A percentile compares a stretch with the other conserved stretches of the same genome.
phyloP scores from a whole-genome alignment of 2,888 invertebrate genomes.

The Leucophenga maculata region DNA sequence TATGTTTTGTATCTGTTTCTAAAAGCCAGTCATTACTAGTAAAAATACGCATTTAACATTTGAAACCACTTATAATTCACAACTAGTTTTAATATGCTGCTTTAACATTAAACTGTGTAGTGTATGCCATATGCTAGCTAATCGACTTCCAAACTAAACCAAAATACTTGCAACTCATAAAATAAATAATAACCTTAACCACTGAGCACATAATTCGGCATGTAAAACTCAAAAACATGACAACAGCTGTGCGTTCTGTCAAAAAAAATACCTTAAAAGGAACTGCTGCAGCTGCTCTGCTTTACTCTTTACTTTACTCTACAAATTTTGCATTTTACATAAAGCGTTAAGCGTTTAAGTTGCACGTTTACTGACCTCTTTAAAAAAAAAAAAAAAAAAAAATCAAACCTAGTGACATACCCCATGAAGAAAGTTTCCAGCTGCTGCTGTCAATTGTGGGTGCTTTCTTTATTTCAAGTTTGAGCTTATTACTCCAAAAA shows the following conservation, averaged over 20 bases:
- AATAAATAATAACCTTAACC: not conserved
- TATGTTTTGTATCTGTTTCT: no score
- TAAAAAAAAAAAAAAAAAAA: slow-evolving; percentile 19
- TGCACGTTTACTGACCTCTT: slow-evolving; percentile 57
- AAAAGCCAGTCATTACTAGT: no score
- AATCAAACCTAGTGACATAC: not conserved
- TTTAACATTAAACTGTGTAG: no score
- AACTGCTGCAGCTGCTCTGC: not conserved
- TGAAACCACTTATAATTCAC: no score
- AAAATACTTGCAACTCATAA: not conserved
- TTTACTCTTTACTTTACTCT: not conserved
- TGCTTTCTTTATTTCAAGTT: slow-evolving; percentile 33
- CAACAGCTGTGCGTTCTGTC: not conserved
- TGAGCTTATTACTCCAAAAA: slow-evolving; percentile 37
- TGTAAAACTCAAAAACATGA: not conserved
- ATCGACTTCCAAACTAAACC: not conserved
- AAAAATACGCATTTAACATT: no score
- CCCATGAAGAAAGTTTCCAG: slow-evolving; percentile 48
- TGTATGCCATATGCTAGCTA: no score
- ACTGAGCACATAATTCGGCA: not conserved
- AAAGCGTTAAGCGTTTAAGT: not conserved
- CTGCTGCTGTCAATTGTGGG: not conserved
- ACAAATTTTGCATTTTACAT: not conserved
- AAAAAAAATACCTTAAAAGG: not conserved
- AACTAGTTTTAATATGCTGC: no score